Base-by-base conservation (phyloP, 2,113 vertebrate genomes). In the Hippoglossus stenolepis region DNA sequence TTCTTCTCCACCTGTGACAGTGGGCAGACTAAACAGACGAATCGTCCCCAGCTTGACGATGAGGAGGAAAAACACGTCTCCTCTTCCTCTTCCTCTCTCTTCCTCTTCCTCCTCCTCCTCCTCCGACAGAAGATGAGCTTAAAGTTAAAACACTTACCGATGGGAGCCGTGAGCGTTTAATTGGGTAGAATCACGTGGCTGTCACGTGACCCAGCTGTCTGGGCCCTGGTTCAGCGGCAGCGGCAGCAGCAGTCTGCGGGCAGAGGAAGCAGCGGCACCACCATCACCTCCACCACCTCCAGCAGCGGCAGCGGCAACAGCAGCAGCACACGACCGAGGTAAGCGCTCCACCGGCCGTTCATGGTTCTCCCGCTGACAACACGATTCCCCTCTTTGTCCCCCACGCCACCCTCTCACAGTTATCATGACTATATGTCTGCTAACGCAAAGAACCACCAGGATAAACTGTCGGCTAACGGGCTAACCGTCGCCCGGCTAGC, bases 121-220 rank as follows among this genome's bases (percentile, higher is more conserved):
- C 3, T n/a, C 0, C 17, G 13, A n/a, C 12, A 24, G 47, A 49
- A 18, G 11, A 43, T 62, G 3, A 47, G 11, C 35, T 76, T 58
- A 47, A 62, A 65, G 4, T 28, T 23, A 60, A 38, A 66, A 43
- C 28, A 51, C n/a, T 70, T 56, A 57, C 70, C 70, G 78, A 77
- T 70, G 15, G 58, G 74, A 64, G n/a, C 70, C 38, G 20, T 13
- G 54, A 66, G 73, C 20, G 74, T 79, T 73, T 65, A 68, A 80
- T 72, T 64, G 66, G 75, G 31, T 31, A 38, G 7, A 65, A 77
- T 95, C 94, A 95, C 92, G 93, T 95, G 94, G 35, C 47, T 3
- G 63, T 95, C 94, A 95, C 93, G 94, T 95, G 94, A 91, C 69
- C 5, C 83, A 24, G 86, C 85, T 90, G 94, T 83, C 87, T 67